Percentiles rank a stretch among this genome's conserved stretches.
Conservation (phyloP, 2,888 invertebrate genomes). For the Crocallis elinguaria region DNA sequence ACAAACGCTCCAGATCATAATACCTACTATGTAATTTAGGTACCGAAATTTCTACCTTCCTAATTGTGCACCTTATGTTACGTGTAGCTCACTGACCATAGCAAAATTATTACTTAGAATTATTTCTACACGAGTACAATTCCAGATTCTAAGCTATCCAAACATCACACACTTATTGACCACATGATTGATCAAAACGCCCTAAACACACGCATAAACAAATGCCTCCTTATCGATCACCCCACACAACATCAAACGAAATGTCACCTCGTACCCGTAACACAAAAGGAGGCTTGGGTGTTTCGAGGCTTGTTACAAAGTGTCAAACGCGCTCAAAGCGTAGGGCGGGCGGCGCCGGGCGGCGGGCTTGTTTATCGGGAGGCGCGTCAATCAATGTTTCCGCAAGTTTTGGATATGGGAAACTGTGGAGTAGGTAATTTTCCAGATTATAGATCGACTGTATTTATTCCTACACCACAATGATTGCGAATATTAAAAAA, state of each 20-base stretch:
- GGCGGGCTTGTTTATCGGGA: slow-evolving; percentile 47
- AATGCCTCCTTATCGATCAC: slow-evolving; percentile 20
- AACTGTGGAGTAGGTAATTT: slow-evolving; percentile 10
- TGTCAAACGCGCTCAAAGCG: slow-evolving; percentile 43
- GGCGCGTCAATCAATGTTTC: slow-evolving; percentile 55
- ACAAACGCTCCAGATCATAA: too few species aligned
- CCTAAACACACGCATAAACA: slow-evolving; percentile 1
- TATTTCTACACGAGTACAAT: neutral
- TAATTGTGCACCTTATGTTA: too few species aligned
- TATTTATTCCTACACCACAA: neutral
- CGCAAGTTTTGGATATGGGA: slow-evolving; percentile 30
- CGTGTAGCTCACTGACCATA: too few species aligned
- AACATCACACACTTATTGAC: neutral
- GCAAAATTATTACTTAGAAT: too few species aligned
- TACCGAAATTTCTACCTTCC: too few species aligned
- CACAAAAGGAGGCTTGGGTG: slow-evolving; percentile 16
- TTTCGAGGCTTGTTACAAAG: slow-evolving; percentile 23
- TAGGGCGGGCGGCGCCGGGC: slow-evolving; percentile 48
- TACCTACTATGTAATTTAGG: too few species aligned
- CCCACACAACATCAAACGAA: slow-evolving; percentile 22
- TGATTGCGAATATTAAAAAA: neutral
- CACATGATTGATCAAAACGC: slow-evolving; percentile 6
- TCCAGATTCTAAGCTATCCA: neutral
- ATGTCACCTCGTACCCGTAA: slow-evolving; percentile 16
- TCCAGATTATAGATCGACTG: neutral